phyloP scores from a whole-genome alignment of 1,140 invertebrate species.

The Tetraneura akinire region DNA sequence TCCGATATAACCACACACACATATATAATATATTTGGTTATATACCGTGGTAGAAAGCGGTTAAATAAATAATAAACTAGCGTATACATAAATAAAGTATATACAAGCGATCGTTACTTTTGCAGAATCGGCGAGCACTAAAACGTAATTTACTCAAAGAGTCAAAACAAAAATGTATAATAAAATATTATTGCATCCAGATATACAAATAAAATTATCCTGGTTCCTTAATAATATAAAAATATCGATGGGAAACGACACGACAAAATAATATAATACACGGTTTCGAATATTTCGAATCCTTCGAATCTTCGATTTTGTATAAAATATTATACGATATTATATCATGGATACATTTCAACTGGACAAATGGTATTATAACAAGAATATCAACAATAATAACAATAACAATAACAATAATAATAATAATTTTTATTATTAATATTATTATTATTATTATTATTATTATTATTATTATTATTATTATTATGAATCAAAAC shows the following conservation, averaged over 20 bases:
- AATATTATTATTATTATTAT: no score
- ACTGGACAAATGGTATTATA: no score
- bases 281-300: no score
- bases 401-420: no score
- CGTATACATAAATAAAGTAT: background rate
- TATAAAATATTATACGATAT: no score
- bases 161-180: background rate
- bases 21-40: background rate
- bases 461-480: no score
- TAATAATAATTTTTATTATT: no score
- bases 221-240: background rate
- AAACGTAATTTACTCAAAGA: conserved; percentile 5
- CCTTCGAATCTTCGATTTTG: no score
- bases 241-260: background rate
- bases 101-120: background rate
- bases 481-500: no score
- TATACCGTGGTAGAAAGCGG: background rate
- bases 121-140: background rate
- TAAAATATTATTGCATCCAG: conserved; percentile 11
- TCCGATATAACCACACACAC: no score
- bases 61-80: background rate
- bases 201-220: background rate
- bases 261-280: background rate
- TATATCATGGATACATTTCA: no score
- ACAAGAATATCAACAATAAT: no score